Percentiles rank a stretch among this genome's conserved stretches.
Conservation (phyloP, 1,140 invertebrate species). For the Drosophila littoralis region DNA sequence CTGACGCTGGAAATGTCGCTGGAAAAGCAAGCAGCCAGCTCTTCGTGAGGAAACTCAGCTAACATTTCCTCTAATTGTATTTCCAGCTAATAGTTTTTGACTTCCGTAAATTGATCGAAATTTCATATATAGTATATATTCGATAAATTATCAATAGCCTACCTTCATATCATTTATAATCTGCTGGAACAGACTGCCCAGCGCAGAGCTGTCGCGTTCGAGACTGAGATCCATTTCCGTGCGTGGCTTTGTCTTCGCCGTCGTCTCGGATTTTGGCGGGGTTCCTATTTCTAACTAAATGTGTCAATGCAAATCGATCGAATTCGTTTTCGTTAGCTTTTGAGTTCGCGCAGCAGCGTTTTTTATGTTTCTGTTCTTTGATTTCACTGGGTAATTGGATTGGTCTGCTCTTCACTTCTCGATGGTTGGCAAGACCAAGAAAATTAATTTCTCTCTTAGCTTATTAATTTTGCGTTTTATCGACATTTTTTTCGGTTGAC, state of each 20-base stretch:
- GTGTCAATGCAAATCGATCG: slow-evolving; percentile 37
- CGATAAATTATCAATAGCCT: slow-evolving; percentile 62
- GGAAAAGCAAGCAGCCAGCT: slow-evolving; percentile 8
- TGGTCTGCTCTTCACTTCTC: slow-evolving; percentile 11
- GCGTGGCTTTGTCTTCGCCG: slow-evolving; percentile 17
- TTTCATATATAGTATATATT: no score
- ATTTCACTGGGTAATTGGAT: slow-evolving; percentile 1
- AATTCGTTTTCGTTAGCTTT: slow-evolving; percentile 39
- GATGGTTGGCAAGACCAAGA: slow-evolving; percentile 4
- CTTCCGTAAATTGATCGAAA: slow-evolving; percentile 25
- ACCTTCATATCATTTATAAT: slow-evolving; percentile 95
- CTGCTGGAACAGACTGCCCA: slow-evolving; percentile 93
- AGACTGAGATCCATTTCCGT: slow-evolving; percentile 88
- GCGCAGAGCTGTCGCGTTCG: slow-evolving; percentile 91
- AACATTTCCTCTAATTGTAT: slow-evolving; percentile 19
- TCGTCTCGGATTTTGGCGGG: not conserved
- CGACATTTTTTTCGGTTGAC: slow-evolving; percentile 35
- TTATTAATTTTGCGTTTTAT: slow-evolving; percentile 54
- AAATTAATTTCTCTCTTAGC: slow-evolving; percentile 23
- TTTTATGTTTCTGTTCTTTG: not conserved
- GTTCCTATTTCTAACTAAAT: slow-evolving; percentile 10
- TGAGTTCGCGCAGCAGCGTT: no score
- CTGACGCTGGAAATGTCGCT: slow-evolving; percentile 3
- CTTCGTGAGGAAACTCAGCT: slow-evolving; percentile 36
- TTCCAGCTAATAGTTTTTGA: slow-evolving; percentile 25